Evolutionary conservation across 2,797 vertebrate species (phyloP).

Genomic region (Sorex maritimensis): DNA sequence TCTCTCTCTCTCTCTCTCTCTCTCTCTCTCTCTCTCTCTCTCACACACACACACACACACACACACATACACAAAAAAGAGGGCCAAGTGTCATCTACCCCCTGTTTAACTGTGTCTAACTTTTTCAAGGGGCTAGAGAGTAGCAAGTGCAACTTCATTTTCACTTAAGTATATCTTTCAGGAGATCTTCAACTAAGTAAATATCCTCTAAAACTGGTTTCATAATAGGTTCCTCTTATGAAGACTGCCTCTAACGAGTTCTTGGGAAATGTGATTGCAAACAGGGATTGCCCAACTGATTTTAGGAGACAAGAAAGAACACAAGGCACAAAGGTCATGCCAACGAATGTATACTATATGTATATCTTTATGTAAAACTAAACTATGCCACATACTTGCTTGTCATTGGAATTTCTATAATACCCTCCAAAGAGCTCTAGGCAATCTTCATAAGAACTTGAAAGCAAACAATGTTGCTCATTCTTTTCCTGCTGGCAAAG

Average conservation of each 20-base stretch:
- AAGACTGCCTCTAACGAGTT: constrained; percentile 81
- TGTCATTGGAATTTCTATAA: constrained; percentile 54
- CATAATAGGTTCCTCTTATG: constrained; percentile 84
- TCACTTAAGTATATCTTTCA: constrained; percentile 72
- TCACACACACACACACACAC: no score
- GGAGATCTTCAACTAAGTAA: constrained; percentile 77
- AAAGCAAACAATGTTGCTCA: constrained; percentile 70
- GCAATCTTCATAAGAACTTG: constrained; percentile 65
- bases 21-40: no score
- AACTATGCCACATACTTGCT: constrained; percentile 34
- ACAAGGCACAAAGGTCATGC: constrained; percentile 54
- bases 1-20: no score
- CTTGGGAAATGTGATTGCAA: constrained; percentile 81
- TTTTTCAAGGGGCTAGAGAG: neutral
- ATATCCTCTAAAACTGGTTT: constrained; percentile 77
- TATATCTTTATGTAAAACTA: constrained; percentile 54
- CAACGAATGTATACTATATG: constrained; percentile 9
- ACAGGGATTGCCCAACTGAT: constrained; percentile 81
- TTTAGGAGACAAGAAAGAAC: constrained; percentile 76
- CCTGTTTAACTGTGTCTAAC: constrained; percentile 39
- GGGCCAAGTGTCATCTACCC: neutral
- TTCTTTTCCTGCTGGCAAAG: constrained; percentile 62
- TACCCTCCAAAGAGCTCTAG: constrained; percentile 58
- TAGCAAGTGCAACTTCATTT: constrained; percentile 67
- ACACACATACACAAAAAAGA: no score